Evolutionary conservation across 2,113 vertebrate genomes (phyloP).

Genomic region (Meleagris gallopavo): DNA sequence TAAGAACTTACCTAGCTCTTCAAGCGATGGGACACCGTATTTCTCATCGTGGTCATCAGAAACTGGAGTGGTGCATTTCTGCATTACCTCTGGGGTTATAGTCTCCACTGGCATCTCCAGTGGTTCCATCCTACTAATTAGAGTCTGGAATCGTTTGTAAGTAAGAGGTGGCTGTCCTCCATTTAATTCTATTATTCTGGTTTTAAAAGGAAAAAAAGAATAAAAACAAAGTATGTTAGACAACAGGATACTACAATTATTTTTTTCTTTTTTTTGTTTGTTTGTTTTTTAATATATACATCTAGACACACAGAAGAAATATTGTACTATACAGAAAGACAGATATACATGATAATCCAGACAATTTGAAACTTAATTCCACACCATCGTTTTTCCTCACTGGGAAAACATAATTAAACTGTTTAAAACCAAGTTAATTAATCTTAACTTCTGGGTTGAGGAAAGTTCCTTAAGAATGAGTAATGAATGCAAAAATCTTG

Average conservation of each 20-base stretch:
- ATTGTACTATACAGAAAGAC: neutral
- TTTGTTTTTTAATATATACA: neutral
- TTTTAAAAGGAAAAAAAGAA: neutral
- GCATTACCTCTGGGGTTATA: conserved; percentile 90
- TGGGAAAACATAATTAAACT: neutral
- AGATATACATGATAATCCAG: neutral
- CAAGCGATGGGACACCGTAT: conserved; percentile 93
- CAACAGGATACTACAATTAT: neutral
- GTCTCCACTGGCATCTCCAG: conserved; percentile 90
- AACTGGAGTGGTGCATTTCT: conserved; percentile 88
- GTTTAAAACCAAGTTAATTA: neutral
- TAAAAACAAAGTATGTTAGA: neutral
- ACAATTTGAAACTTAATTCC: neutral
- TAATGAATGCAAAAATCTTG: neutral
- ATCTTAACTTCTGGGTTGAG: neutral
- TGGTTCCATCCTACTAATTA: conserved; percentile 95
- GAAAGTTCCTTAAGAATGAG: neutral
- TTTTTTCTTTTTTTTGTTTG: neutral
- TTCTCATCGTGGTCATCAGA: conserved; percentile 96
- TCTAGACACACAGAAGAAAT: neutral
- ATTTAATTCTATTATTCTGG: conserved; percentile 96
- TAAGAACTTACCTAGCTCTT: conserved; percentile 89
- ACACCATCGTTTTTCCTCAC: neutral
- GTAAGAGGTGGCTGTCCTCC: conserved; percentile 96
- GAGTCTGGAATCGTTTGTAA: conserved; percentile 96